These are phyloP conservation scores for Synaphobranchus kaupii DNA, from an alignment of 2,797 vertebrate genomes.

Conservation along the genomic window DNA sequence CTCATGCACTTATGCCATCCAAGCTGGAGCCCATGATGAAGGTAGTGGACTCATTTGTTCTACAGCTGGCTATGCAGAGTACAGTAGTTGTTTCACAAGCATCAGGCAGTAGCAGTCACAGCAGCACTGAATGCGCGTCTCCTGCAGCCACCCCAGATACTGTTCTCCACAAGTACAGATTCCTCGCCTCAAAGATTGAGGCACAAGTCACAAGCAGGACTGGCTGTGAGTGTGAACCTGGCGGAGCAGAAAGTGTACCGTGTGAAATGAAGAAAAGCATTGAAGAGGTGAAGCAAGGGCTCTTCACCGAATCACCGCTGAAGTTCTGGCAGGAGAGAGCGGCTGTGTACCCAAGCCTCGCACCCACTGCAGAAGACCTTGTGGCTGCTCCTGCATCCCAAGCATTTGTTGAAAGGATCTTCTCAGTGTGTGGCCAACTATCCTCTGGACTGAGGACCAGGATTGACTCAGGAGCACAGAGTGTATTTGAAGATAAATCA, in stretches of 20 bases:
- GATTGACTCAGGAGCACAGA: background rate
- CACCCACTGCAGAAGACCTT: conserved; percentile 1
- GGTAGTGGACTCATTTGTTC: background rate
- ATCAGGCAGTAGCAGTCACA: background rate
- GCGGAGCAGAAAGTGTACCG: background rate
- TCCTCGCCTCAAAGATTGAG: background rate
- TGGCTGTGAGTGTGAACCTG: background rate
- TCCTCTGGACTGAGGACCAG: conserved; percentile 13
- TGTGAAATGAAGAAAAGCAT: background rate
- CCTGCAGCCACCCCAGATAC: background rate
- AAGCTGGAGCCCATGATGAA: background rate
- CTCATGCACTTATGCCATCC: background rate
- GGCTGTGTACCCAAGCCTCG: conserved; percentile 16
- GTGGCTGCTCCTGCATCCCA: conserved; percentile 20
- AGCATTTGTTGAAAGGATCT: conserved; percentile 21
- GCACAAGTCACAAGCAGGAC: background rate
- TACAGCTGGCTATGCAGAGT: background rate
- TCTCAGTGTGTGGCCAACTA: conserved; percentile 25
- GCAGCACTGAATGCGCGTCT: background rate
- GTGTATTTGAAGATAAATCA: background rate
- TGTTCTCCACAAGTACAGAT: background rate
- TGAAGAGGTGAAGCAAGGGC: conserved; percentile 2
- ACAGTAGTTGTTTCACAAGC: background rate
- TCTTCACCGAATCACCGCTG: background rate
- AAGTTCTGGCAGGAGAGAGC: background rate